Evolutionary conservation across 2,797 vertebrate genomes (phyloP), one percentile per base, ranked within the genome.

Genomic region (Champsocephalus gunnari): DNA sequence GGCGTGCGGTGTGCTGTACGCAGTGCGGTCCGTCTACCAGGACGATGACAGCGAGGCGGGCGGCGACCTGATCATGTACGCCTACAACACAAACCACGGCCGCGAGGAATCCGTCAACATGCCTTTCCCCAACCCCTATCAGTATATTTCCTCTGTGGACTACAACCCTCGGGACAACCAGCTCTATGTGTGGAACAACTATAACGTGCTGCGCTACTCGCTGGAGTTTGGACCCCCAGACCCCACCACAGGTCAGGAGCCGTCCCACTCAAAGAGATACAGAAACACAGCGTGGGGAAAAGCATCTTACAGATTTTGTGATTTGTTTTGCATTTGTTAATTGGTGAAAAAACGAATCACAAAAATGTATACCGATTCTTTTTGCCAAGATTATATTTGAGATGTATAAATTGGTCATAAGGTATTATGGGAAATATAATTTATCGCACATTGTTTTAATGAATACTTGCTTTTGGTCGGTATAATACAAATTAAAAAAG

Each of bases 101-200:
- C 94, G 95, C 0, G 97, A 98, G 60, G 94, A 96, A 65, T 92
- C 95, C 0, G 93, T 94, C 69, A 93, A 96, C 68, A 93, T 99
- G 61, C 82, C 96, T 58, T 99, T 99, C 88, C 98, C 98, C 49
- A 98, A 98, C 89, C 98, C 98, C 0, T 99, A 98, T 87, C 97
- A 97, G 92, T 98, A 96, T 49, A 95, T 99, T 49, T 97, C 97
- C 12, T 99, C 97, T 0, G 96, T 99, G 50, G 97, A 96, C 83
- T 98, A 99, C 94, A 99, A 98, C 88, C 98, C 97, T 3, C 93
- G 97, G 0, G 98, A 98, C 93, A 98, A 98, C 88, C 98, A 99
- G 82, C 96, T 99, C 0, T 99, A 99, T 10, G 96, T 98, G 41
- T 99, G 97, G 98, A 99, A 99, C 93, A 99, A 99, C 90, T 97